A percentile compares a stretch with the other conserved stretches of the same genome.
Conservation (phyloP, 2,113 vertebrate species). For the Phaethornis superciliosus region DNA sequence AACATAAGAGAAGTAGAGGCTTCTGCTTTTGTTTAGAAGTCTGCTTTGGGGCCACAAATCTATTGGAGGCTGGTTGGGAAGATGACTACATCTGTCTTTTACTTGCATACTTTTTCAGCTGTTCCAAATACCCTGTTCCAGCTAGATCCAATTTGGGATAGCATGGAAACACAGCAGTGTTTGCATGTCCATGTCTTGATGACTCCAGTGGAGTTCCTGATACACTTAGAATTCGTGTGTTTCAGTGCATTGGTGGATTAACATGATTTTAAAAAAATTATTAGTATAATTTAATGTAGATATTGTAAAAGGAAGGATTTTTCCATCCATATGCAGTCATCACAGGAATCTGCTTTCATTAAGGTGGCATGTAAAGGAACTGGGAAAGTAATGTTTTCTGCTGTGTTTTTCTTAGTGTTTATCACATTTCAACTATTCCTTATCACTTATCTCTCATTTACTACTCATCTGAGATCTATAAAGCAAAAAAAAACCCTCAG, state of each 20-base stretch:
- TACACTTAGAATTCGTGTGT: not conserved
- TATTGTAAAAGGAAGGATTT: not conserved
- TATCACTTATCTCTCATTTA: not conserved
- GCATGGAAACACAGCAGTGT: not conserved
- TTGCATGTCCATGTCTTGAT: not conserved
- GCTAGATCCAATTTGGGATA: not conserved
- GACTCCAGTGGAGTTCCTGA: not conserved
- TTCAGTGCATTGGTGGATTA: not conserved
- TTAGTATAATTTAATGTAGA: constrained; percentile 6
- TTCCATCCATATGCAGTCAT: not conserved
- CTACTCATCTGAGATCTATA: not conserved
- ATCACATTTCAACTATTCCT: not conserved
- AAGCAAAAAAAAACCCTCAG: not conserved
- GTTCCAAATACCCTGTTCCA: not conserved
- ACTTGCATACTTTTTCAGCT: not conserved
- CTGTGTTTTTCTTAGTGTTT: not conserved
- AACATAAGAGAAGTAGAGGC: not conserved
- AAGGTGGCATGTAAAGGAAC: not conserved
- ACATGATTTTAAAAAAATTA: not conserved
- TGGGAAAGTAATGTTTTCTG: not conserved
- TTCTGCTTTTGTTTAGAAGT: not conserved
- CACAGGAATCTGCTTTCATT: not conserved
- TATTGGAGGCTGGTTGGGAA: not conserved
- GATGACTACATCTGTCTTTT: not conserved
- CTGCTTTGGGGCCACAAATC: fast-evolving